A percentile compares a stretch with the other conserved stretches of the same genome.
phyloP scores from a whole-genome alignment of 2,113 vertebrate genomes.

The Taurulus bubalis region DNA sequence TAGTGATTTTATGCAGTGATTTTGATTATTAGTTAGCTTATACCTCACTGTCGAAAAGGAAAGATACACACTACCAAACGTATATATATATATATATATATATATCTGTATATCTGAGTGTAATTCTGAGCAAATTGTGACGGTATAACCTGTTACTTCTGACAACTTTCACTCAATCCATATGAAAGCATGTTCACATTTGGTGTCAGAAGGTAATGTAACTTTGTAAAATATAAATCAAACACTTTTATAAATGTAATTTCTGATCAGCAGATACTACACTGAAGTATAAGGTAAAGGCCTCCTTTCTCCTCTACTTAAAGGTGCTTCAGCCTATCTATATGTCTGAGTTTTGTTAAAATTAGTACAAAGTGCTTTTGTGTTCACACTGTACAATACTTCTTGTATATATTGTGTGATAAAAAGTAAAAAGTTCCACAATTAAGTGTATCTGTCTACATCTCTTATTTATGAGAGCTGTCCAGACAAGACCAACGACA shows the following conservation, averaged over 20 bases:
- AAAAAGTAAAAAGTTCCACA: background rate
- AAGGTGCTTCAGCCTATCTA: background rate
- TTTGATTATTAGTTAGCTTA: background rate
- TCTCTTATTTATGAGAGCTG: slow-evolving; percentile 18
- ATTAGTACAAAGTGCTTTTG: background rate
- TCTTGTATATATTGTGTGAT: background rate
- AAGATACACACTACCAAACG: background rate
- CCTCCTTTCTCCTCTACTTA: background rate
- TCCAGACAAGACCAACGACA: slow-evolving; percentile 1
- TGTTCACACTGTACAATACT: background rate
- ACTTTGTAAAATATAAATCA: background rate
- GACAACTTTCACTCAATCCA: background rate
- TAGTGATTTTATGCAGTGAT: background rate
- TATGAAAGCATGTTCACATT: background rate
- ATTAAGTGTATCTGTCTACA: background rate
- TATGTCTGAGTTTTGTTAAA: background rate
- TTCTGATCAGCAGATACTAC: background rate
- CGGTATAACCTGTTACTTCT: background rate
- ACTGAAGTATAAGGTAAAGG: background rate
- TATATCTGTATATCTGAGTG: no score
- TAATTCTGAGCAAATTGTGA: background rate
- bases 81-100: no score
- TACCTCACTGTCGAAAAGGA: background rate
- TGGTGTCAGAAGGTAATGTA: background rate
- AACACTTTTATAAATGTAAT: background rate